Evolutionary conservation across 1,140 invertebrate species (phyloP).

Genomic region (Drosophila neocordata): DNA sequence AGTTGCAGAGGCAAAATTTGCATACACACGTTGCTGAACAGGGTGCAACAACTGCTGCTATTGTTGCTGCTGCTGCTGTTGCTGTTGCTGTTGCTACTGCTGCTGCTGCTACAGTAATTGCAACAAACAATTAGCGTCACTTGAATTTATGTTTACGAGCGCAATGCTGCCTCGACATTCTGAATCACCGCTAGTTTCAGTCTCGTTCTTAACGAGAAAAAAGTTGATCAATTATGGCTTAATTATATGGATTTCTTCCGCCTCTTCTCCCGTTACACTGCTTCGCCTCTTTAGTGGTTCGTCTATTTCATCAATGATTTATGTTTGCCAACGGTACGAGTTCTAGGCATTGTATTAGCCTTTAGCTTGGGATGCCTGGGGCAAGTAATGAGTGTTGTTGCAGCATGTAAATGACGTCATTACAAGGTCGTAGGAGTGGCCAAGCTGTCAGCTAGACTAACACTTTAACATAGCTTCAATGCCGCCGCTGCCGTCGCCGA

Average conservation of each 20-base stretch:
- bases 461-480: neutral
- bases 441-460: slow-evolving; percentile 24
- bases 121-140: slow-evolving; percentile 80
- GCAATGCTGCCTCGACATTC: slow-evolving; percentile 53
- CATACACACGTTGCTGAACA: slow-evolving; percentile 47
- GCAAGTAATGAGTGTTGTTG: slow-evolving; percentile 38
- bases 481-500: neutral
- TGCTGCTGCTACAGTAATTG: slow-evolving; percentile 75
- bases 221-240: slow-evolving; percentile 56
- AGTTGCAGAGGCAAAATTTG: slow-evolving; percentile 64
- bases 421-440: slow-evolving; percentile 49
- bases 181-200: slow-evolving; percentile 29
- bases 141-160: slow-evolving; percentile 77
- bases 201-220: slow-evolving; percentile 15
- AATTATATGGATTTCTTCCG: slow-evolving; percentile 17
- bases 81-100: slow-evolving; percentile 49
- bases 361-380: neutral
- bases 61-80: slow-evolving; percentile 15
- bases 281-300: too few relatives aligned
- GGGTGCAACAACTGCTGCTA: slow-evolving; percentile 27
- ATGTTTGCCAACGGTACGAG: slow-evolving; percentile 25
- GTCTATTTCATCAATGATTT: slow-evolving; percentile 29
- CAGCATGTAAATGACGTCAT: slow-evolving; percentile 66
- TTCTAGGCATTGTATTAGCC: neutral
- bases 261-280: neutral